Evolutionary conservation across 2,113 vertebrate species (phyloP).

Genomic region (Pelvicachromis taeniatus): DNA sequence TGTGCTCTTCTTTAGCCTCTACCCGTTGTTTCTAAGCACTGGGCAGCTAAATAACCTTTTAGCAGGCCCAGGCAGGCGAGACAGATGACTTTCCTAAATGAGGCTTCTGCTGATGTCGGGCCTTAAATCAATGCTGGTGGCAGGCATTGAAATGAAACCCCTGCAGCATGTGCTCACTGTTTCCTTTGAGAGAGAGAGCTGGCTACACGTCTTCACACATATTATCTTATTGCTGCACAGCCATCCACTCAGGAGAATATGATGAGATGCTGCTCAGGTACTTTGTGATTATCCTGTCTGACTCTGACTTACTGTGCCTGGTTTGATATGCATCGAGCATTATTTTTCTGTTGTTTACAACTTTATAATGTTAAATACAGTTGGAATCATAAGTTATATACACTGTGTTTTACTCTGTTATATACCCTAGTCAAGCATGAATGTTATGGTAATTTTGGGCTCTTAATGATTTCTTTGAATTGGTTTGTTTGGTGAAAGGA

Average conservation of each 20-base stretch:
- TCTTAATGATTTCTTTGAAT: background rate
- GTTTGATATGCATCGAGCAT: background rate
- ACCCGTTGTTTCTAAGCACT: slow-evolving; percentile 28
- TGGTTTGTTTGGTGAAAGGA: background rate
- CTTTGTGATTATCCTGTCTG: slow-evolving; percentile 1
- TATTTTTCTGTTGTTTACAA: background rate
- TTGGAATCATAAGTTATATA: background rate
- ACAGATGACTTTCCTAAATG: slow-evolving; percentile 61
- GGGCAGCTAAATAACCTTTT: slow-evolving; percentile 53
- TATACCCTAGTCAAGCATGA: background rate
- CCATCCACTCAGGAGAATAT: slow-evolving; percentile 27
- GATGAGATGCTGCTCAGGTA: slow-evolving; percentile 7
- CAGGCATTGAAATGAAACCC: slow-evolving; percentile 56
- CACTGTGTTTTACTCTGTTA: background rate
- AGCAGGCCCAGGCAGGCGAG: slow-evolving; percentile 39
- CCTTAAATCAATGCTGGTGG: slow-evolving; percentile 63
- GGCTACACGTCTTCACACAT: slow-evolving; percentile 17
- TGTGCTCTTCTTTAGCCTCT: slow-evolving; percentile 7
- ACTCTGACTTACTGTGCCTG: background rate
- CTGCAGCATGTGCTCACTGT: slow-evolving; percentile 41
- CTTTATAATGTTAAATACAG: background rate
- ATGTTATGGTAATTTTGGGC: background rate
- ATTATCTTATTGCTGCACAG: slow-evolving; percentile 52
- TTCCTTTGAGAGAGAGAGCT: slow-evolving; percentile 15
- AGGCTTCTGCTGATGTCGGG: slow-evolving; percentile 50